phyloP scores from a whole-genome alignment of 2,113 vertebrate genomes.

The Etheostoma cragini region DNA sequence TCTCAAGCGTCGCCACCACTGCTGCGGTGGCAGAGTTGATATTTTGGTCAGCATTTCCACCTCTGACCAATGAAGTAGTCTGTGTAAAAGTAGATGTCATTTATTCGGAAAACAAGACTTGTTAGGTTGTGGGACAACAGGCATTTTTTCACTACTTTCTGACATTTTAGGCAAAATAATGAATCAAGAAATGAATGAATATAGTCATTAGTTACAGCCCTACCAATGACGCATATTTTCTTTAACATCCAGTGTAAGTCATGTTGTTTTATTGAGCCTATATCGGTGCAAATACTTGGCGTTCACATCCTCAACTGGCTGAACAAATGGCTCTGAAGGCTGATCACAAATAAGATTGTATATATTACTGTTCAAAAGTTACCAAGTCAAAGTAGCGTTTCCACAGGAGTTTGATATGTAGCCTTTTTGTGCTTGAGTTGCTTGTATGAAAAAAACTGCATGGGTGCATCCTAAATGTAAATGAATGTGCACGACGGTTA shows the following conservation, averaged over 20 bases:
- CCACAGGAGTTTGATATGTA: slow-evolving; percentile 48
- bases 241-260: not conserved
- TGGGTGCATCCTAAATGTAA: slow-evolving; percentile 52
- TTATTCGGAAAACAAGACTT: not conserved
- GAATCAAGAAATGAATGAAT: not conserved
- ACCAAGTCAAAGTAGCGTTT: not conserved
- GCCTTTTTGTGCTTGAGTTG: slow-evolving; percentile 41
- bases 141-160: not conserved
- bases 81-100: not conserved
- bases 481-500: slow-evolving; percentile 26
- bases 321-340: slow-evolving; percentile 12
- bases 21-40: not conserved
- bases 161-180: not conserved
- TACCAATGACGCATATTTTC: not conserved
- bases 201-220: not conserved
- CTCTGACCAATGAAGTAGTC: not conserved
- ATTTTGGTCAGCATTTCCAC: not conserved
- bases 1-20: not conserved
- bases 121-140: not conserved
- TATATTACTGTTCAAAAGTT: not conserved
- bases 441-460: slow-evolving; percentile 34
- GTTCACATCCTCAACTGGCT: slow-evolving; percentile 25
- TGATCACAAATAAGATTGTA: not conserved
- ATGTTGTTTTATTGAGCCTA: not conserved
- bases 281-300: not conserved